Base-by-base conservation (phyloP, 2,113 vertebrate species). In the Bucco capensis region DNA sequence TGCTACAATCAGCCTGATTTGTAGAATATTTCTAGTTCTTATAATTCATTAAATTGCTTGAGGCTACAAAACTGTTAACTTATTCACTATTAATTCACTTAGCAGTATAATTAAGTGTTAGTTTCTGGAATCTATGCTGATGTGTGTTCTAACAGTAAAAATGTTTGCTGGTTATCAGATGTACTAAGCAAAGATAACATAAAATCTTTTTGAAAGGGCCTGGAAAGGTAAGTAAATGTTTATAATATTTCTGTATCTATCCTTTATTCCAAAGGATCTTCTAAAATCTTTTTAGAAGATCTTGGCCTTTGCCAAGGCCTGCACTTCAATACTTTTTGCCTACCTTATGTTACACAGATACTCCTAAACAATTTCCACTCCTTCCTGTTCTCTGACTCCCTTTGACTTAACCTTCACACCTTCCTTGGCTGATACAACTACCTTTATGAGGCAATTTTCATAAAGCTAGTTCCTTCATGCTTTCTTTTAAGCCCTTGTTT, bases 271-370 rank as follows among this genome's bases (percentile, higher is more conserved):
- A 72, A 28, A 67, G 80, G 96, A 98, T 98, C 98, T 98, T 97
- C 98, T 98, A 97, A 98, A 91, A 30, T 28, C 35, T 89, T 83
- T 96, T 97, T 97, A 97, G 97, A 97, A 97, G 97, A 98, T 98
- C 96, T 75, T 88, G 57, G 95, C 87, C 95, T 96, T 35, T 24
- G 64, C 78, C 79, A 75, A 83, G 86, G 77, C 91, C 92, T 95
- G 94, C 72, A 84, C 61, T 89, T 96, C 92, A 91, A 42, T 67
- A 92, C 72, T 85, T 92, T 66, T 86, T 86, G 35, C 91, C 70
- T 69, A 84, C 87, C 90, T 94, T 83, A 91, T 46, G 44, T 90
- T 14, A 93, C 86, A 90, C 38, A 64, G 50, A 93, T 61, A 51
- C 53, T 94, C 84, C 93, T 92, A 9, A 95, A 89, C 67, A 94